Evolutionary conservation across 2,797 vertebrate genomes (phyloP), one percentile per base, ranked within the genome.

Genomic region (Borostomias antarcticus): DNA sequence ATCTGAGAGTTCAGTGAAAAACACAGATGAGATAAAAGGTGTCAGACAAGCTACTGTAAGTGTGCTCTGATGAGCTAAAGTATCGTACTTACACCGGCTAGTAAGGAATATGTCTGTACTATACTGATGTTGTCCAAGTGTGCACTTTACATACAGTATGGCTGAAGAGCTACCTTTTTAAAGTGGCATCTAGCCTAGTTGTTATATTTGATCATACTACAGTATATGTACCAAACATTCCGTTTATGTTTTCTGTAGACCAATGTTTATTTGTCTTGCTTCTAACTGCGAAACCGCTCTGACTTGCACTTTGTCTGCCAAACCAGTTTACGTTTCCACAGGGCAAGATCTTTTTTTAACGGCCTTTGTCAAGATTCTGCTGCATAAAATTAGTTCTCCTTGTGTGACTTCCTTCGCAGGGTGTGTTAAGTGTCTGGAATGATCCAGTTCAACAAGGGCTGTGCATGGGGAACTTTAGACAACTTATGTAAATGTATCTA

Each of bases 361-460:
- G 25, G 50, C 21, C 50, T 40, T 40, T 52, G 23, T 52, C 10
- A 11, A 10, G 50, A 11, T 5, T n/a, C n/a, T n/a, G n/a, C n/a
- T n/a, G n/a, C 50, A 52, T 4, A 52, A 52, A 21, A 52, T 25
- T 52, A 19, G 7, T 52, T 52, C 11, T 52, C 25, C n/a, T n/a
- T n/a, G n/a, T 52, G 50, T 2, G 11, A 19, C 40, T 45, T 45
- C n/a, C 40, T 17, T 84, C 64, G 88, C 83, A 80, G 60, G 69
- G 84, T 88, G 81, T 74, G 87, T 91, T 89, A 82, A 73, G 78
- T 72, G 58, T 76, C 62, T 51, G 43, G 73, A 77, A 78, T 79
- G 83, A 83, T 79, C 74, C 40, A n/a, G 40, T n/a, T n/a, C 40
- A 5, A 17, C 9, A n/a, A 45, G 2, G n/a, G n/a, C n/a, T n/a